Base-by-base conservation (phyloP, 2,113 vertebrate species). In the Campylomormyrus tamandua region DNA sequence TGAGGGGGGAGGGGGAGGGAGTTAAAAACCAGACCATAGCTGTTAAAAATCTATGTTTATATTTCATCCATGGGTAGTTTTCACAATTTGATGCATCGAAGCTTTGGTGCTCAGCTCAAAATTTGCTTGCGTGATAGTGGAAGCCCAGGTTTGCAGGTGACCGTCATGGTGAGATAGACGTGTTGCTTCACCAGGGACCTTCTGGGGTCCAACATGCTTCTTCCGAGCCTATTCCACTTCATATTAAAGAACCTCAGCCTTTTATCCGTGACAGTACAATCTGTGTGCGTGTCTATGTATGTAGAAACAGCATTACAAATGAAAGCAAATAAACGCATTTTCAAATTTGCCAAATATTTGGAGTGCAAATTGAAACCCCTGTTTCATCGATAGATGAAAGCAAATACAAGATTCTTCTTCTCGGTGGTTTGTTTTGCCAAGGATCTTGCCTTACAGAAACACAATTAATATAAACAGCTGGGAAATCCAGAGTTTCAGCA, bases 291-390 rank as follows among this genome's bases (percentile, higher is more conserved):
- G 70, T 77, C 35, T 80, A 58, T 87, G 8, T 56, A 90, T 88
- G 88, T 56, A 92, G 90, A 92, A 93, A 90, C 88, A 92, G 90
- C 91, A 91, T 42, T 87, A 91, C 70, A 74, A 80, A 66, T 19
- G 58, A 95, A 94, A 93, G 94, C 91, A 95, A 93, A 93, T 90
- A 91, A 62, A 58, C 27, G 52, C 27, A 48, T 77, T 92, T 93
- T 94, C 90, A 88, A 87, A 92, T 93, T 91, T 77, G 56, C 74
- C 15, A 90, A 92, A 90, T 91, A 89, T 93, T 91, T 92, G 87
- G 50, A 93, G 80, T 87, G 74, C 56, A 31, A 92, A 90, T 83
- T 50, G 62, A 92, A 87, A 89, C 88, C 39, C 88, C 86, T 86
- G 89, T 90, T 92, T 91, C 85, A 87, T 48, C 52, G 35, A 80